A percentile compares a stretch with the other conserved stretches of the same genome.
phyloP scores from a whole-genome alignment of 2,113 vertebrate genomes.

The Daubentonia madagascariensis region DNA sequence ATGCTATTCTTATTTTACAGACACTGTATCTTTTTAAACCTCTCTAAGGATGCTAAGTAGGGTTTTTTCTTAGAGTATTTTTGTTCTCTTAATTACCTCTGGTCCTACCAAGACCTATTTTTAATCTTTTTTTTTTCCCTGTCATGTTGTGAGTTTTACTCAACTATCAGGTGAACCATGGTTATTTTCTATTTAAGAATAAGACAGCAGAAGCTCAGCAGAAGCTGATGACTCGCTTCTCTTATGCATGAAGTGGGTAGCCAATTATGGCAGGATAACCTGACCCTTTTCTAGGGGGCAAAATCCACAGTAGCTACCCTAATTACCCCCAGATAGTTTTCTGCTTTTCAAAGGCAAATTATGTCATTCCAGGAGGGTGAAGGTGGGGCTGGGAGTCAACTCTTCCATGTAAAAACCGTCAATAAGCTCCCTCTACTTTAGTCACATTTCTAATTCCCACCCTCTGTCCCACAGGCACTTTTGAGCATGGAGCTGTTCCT shows the following conservation, averaged over 20 bases:
- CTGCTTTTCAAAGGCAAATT: neutral
- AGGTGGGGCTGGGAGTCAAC: neutral
- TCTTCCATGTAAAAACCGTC: neutral
- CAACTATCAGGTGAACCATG: neutral
- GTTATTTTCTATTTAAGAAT: neutral
- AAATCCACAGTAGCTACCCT: neutral
- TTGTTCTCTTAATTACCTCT: neutral
- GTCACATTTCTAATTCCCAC: neutral
- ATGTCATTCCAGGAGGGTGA: neutral
- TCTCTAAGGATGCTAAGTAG: neutral
- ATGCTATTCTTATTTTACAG: neutral
- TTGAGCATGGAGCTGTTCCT: neutral
- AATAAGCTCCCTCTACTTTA: neutral
- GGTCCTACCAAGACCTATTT: neutral
- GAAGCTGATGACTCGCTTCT: neutral
- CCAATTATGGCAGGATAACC: neutral
- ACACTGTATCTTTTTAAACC: neutral
- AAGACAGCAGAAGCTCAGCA: neutral
- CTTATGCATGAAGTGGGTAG: neutral
- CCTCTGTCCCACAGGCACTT: neutral
- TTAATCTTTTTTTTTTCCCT: neutral
- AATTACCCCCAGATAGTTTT: neutral
- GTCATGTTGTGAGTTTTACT: neutral
- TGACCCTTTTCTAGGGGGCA: neutral
- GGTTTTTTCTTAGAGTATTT: neutral